phyloP scores from a whole-genome alignment of 2,888 invertebrate genomes.

The Chrysolina oricalcia region DNA sequence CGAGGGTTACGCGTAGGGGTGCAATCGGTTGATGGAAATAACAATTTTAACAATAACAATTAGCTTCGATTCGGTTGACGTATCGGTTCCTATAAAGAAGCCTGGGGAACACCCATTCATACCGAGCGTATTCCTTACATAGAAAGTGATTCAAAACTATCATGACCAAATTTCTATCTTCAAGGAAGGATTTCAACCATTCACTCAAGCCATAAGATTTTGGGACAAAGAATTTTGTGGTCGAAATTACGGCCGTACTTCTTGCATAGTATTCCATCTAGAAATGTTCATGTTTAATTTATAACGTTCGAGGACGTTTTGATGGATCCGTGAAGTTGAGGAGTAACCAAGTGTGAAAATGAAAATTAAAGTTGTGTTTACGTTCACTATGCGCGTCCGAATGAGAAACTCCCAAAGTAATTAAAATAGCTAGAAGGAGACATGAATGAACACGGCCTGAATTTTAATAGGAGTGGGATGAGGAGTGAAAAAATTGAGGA shows the following conservation, averaged over 20 bases:
- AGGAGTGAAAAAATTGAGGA: not conserved
- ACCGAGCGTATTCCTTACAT: too few species aligned
- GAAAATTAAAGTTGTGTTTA: conserved; percentile 16
- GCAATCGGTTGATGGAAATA: too few species aligned
- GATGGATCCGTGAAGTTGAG: conserved; percentile 15
- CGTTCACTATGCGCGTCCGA: conserved; percentile 13
- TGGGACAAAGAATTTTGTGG: too few species aligned
- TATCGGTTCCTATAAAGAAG: too few species aligned
- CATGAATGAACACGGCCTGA: not conserved
- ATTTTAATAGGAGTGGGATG: conserved; percentile 1
- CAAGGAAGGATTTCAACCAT: too few species aligned
- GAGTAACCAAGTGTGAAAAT: conserved; percentile 11
- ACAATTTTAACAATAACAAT: too few species aligned
- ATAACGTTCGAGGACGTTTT: conserved; percentile 7
- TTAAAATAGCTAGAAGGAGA: conserved; percentile 13
- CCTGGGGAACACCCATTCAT: too few species aligned
- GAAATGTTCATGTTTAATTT: conserved; percentile 9
- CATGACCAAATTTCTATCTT: too few species aligned
- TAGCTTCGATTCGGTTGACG: too few species aligned
- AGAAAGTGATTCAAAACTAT: too few species aligned
- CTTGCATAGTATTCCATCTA: not conserved
- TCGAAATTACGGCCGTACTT: not conserved
- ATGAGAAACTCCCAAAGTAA: conserved; percentile 8
- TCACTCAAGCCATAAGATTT: too few species aligned
- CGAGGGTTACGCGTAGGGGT: too few species aligned